Percentiles rank a stretch among this genome's conserved stretches.
Evolutionary conservation across 2,113 vertebrate genomes (phyloP).

Genomic region (Guaruba guarouba): DNA sequence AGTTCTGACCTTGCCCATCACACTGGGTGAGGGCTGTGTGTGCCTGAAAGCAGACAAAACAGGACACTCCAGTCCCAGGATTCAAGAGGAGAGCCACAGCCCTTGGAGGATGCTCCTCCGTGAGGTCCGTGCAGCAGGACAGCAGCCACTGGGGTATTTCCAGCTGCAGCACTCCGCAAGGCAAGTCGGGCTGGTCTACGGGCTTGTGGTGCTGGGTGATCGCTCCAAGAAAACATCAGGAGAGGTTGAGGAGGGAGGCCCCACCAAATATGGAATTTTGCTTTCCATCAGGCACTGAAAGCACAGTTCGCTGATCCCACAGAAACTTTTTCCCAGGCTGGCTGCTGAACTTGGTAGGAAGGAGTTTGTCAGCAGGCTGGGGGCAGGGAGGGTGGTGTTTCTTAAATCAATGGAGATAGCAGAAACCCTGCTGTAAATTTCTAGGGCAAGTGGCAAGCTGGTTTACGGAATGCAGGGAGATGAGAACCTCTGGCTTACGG

Average conservation of each 20-base stretch:
- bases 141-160: fast-evolving
- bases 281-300: background rate
- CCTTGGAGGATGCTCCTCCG: background rate
- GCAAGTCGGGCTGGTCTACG: background rate
- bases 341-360: background rate
- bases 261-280: background rate
- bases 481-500: slow-evolving; percentile 93
- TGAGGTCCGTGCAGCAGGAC: fast-evolving
- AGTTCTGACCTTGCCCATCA: background rate
- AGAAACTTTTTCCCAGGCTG: background rate
- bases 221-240: background rate
- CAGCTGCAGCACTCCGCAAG: background rate
- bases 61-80: background rate
- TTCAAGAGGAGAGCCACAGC: background rate
- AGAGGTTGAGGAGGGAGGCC: background rate
- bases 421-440: slow-evolving; percentile 75
- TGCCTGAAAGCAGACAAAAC: too few species aligned
- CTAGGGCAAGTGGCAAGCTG: slow-evolving; percentile 83
- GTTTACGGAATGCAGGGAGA: slow-evolving; percentile 91
- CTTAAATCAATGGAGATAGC: slow-evolving; percentile 52
- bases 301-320: background rate
- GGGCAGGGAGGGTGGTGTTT: background rate
- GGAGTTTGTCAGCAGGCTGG: background rate
- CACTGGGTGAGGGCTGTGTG: fast-evolving
- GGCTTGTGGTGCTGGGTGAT: background rate